Base-by-base conservation (phyloP, 30 jellyfish, hydroid and myxozoan species). In the Rhopilema esculentum region DNA sequence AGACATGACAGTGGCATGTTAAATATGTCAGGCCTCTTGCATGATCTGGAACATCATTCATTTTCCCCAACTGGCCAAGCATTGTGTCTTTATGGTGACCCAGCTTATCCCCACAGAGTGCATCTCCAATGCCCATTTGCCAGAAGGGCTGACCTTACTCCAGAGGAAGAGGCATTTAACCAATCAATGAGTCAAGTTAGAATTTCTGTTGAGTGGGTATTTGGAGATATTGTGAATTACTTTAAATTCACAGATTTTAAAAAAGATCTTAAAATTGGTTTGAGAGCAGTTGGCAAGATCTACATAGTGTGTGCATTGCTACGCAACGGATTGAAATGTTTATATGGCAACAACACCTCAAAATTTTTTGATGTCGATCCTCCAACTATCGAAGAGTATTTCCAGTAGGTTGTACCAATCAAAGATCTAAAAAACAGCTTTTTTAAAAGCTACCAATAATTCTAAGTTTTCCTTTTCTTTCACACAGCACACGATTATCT, bases 1-100 rank as follows among this genome's bases (percentile, higher is more conserved):
- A 31, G 92, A 88, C n/a, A n/a, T n/a, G n/a, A n/a, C 82, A 80
- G 88, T 82, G 88, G 73, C 30, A 80, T 89, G 90, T 90, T 81
- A 61, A 78, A 23, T 16, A 67, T 26, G 72, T 89, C 94, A 40
- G 94, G 94, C 52, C 72, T 80, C 30, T 71, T 70, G 66, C 69
- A 33, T 18, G 52, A 70, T 50, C 85, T 88, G 74, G 82, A 66
- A 40, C 87, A 48, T 16, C 77, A 75, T 72, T 16, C 88, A 16
- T 28, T 80, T 9, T 52, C 75, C 48, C 87, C 76, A 90, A 83
- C 74, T 72, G 94, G 94, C 21, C 66, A 77, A 71, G 64, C 91
- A 20, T 19, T 90, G 82, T 72, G 91, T 61, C 66, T 90, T 8
- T 80, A 90, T 82, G 94, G 94, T 23, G 97, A 90, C 75, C 94